These are phyloP conservation scores for Mactra quadrangularis DNA, from an alignment of 1,140 invertebrate genomes.

Conservation along the genomic window DNA sequence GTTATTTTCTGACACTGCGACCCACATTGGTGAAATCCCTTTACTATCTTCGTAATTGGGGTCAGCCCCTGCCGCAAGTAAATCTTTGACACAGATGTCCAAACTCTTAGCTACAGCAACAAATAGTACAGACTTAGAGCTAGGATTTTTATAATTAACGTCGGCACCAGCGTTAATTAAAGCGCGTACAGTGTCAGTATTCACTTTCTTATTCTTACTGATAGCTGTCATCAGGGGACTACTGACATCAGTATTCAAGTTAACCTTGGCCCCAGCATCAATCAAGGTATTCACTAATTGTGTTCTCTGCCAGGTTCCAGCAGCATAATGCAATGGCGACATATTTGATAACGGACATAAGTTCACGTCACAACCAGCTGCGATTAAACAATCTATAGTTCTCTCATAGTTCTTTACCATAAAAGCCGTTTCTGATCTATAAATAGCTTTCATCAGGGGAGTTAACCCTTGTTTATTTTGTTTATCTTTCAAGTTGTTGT, in stretches of 20 bases:
- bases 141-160: slow-evolving; percentile 62
- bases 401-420: slow-evolving; percentile 61
- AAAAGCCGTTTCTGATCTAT: slow-evolving; percentile 64
- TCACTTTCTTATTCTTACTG: slow-evolving; percentile 52
- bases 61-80: slow-evolving; percentile 69
- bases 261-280: slow-evolving; percentile 71
- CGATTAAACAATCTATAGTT: slow-evolving; percentile 66
- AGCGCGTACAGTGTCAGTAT: slow-evolving; percentile 63
- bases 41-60: slow-evolving; percentile 65
- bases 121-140: slow-evolving; percentile 66
- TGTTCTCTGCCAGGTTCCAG: slow-evolving; percentile 60
- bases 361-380: slow-evolving; percentile 70
- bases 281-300: slow-evolving; percentile 61
- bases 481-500: slow-evolving; percentile 61
- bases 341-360: slow-evolving; percentile 66
- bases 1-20: slow-evolving; percentile 56
- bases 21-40: slow-evolving; percentile 54
- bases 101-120: slow-evolving; percentile 72
- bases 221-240: slow-evolving; percentile 68
- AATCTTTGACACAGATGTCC: slow-evolving; percentile 65
- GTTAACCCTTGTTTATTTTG: slow-evolving; percentile 73
- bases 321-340: slow-evolving; percentile 70
- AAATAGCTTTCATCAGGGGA: slow-evolving; percentile 70
- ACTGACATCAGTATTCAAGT: slow-evolving; percentile 59
- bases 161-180: slow-evolving; percentile 71